A percentile compares a stretch with the other conserved stretches of the same genome.
Conservation (phyloP, 1,140 invertebrate species). For the Littorina saxatilis region DNA sequence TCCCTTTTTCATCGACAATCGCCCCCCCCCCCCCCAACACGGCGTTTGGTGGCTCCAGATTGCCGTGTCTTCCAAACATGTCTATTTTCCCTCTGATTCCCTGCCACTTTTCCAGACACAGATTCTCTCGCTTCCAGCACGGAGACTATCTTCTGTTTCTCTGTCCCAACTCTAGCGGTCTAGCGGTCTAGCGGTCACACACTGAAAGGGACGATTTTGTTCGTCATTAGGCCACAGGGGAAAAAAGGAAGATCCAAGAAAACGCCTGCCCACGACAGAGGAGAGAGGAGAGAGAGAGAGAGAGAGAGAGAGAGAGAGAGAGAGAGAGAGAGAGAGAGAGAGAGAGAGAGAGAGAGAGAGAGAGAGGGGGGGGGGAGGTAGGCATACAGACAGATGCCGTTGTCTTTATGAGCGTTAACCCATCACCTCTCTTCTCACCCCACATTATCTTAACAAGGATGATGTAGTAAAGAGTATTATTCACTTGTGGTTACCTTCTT, state of each 20-base stretch:
- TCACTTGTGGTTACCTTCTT: too few relatives aligned
- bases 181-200: too few relatives aligned
- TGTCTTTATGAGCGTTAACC: too few relatives aligned
- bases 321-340: constrained; percentile 2
- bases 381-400: neutral
- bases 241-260: too few relatives aligned
- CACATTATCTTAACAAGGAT: too few relatives aligned
- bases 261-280: neutral
- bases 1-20: constrained; percentile 3
- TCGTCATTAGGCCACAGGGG: too few relatives aligned
- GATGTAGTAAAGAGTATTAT: too few relatives aligned
- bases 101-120: neutral
- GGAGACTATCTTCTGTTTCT: too few relatives aligned
- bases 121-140: neutral
- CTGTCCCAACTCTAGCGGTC: too few relatives aligned
- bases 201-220: too few relatives aligned
- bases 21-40: neutral
- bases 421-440: too few relatives aligned
- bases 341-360: neutral
- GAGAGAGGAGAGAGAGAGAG: neutral
- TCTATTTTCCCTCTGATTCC: neutral
- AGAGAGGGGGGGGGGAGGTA: neutral
- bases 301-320: neutral
- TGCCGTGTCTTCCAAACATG: neutral
- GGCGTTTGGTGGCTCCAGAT: neutral